These are phyloP conservation scores for Scaptomyza reducta DNA, from an alignment of 2,888 invertebrate genomes.

Conservation along the genomic window DNA sequence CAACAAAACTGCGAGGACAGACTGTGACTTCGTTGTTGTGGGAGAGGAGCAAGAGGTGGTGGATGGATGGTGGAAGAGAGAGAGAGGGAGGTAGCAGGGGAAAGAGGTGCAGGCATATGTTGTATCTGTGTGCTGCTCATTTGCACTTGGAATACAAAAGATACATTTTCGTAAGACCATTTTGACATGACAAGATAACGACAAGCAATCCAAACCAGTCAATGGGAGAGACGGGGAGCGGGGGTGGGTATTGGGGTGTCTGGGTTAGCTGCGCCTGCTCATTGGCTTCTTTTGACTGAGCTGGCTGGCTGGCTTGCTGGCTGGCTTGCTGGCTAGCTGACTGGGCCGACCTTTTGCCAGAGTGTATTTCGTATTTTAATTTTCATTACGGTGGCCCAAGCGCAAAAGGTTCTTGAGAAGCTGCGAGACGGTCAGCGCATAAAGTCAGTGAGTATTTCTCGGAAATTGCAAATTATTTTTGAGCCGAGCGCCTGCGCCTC, in stretches of 20 bases:
- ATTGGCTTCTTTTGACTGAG: constrained; percentile 63
- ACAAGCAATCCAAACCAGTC: constrained; percentile 66
- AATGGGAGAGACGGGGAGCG: neutral
- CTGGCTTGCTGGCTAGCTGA: constrained; percentile 12
- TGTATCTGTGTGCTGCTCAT: constrained; percentile 66
- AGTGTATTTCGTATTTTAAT: constrained; percentile 74
- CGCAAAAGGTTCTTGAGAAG: constrained; percentile 75
- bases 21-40: constrained; percentile 1
- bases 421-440: constrained; percentile 57
- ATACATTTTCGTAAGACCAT: constrained; percentile 81
- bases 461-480: constrained; percentile 83
- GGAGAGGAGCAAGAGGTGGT: no score
- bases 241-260: neutral
- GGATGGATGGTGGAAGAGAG: neutral
- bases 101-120: constrained; percentile 10
- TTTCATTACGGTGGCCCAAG: constrained; percentile 74
- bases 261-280: constrained; percentile 55
- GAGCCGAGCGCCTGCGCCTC: constrained; percentile 74
- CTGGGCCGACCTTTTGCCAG: constrained; percentile 64
- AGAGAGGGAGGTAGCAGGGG: neutral
- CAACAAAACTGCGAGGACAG: constrained; percentile 36
- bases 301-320: constrained; percentile 11
- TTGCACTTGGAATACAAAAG: constrained; percentile 81
- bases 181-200: constrained; percentile 83
- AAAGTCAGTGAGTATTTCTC: constrained; percentile 77